Evolutionary conservation across 1,140 invertebrate genomes (phyloP).

Genomic region (Aricia agestis): DNA sequence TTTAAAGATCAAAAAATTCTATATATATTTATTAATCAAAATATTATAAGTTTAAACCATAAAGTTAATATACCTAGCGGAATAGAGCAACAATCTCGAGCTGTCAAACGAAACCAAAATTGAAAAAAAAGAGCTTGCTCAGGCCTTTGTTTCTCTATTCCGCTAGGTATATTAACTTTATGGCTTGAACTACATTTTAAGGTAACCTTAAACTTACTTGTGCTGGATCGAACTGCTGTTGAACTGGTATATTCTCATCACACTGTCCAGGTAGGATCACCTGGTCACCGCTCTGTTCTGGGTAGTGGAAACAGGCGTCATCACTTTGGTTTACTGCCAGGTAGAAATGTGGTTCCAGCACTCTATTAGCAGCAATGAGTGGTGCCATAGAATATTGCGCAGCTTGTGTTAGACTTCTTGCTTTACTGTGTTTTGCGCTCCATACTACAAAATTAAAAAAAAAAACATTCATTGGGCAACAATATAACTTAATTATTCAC

Average conservation of each 20-base stretch:
- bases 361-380: constrained; percentile 36
- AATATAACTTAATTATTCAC: too few relatives aligned
- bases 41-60: too few relatives aligned
- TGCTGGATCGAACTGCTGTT: constrained; percentile 36
- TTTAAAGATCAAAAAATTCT: too few relatives aligned
- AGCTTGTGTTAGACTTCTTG: constrained; percentile 30
- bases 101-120: too few relatives aligned
- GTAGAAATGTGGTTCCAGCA: constrained; percentile 47
- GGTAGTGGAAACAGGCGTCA: constrained; percentile 58
- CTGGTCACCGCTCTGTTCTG: constrained; percentile 32
- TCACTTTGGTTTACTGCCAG: constrained; percentile 41
- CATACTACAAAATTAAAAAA: constrained; percentile 44
- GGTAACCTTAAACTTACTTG: constrained; percentile 32
- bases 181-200: too few relatives aligned
- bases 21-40: too few relatives aligned
- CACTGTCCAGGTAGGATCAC: constrained; percentile 57
- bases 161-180: too few relatives aligned
- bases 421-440: constrained; percentile 59
- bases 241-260: constrained; percentile 44
- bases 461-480: not conserved
- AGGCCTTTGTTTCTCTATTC: too few relatives aligned
- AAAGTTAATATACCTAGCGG: too few relatives aligned
- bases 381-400: constrained; percentile 39
- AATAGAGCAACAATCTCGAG: too few relatives aligned
- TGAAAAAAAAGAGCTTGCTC: too few relatives aligned